These are phyloP conservation scores for Flexamia atlantica DNA, from an alignment of 2,888 invertebrate genomes.

Conservation along the genomic window DNA sequence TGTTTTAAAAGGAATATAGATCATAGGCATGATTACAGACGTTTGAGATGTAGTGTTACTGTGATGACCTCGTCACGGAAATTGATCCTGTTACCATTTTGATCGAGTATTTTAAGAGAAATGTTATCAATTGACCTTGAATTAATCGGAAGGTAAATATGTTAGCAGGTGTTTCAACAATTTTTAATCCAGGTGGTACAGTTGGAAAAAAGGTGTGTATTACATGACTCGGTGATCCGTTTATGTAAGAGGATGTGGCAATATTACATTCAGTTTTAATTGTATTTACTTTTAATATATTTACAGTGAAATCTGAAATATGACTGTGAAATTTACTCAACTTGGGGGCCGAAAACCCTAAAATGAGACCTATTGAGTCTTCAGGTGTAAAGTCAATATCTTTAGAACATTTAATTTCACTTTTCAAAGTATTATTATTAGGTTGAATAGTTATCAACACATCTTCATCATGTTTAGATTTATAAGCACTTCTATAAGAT, in stretches of 20 bases:
- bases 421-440: background rate
- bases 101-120: background rate
- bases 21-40: background rate
- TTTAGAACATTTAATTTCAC: background rate
- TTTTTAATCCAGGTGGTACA: background rate
- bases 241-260: background rate
- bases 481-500: too few relatives aligned
- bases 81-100: background rate
- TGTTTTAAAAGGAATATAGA: background rate
- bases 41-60: background rate
- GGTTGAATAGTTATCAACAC: background rate
- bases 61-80: background rate
- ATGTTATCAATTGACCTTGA: background rate
- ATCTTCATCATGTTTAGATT: too few relatives aligned
- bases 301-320: background rate
- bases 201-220: background rate
- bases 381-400: background rate
- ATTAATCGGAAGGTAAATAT: background rate
- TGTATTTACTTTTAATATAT: background rate
- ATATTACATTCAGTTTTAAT: background rate
- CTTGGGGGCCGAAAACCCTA: background rate
- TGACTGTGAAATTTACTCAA: background rate
- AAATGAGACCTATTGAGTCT: background rate
- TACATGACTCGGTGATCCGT: background rate
- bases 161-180: background rate